Base-by-base conservation (phyloP, 2,888 invertebrate genomes). In the Gerosis bhagava region DNA sequence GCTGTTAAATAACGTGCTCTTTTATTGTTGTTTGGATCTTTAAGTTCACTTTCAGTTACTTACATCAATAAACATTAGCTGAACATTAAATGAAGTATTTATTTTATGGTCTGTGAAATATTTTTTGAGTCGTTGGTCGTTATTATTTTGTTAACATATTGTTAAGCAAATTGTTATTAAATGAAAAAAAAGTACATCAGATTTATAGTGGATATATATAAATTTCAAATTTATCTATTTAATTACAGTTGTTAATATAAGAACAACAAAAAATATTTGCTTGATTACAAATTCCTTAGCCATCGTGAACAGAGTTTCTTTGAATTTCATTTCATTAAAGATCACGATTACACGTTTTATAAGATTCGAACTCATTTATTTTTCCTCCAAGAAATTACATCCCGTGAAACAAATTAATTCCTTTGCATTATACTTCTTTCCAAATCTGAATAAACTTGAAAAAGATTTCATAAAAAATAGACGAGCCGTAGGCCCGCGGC, bases 1-100 rank as follows among this genome's bases (percentile, higher is more conserved):
- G 80, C 83, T 79, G 86, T 80, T 86, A 86, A 86, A 86, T 86
- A 88, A 86, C 79, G 77, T 81, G 78, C 75, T 81, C 77, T 79
- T 77, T 80, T 82, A 84, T 86, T 80, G 77, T 83, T 78, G 83
- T 81, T 78, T 73, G 70, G 68, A 73, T 73, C 77, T 73, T 70
- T 64, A 68, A 75, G 72, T 78, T 78, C 65, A 70, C 68, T 73
- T 55, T 49, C 44, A 7, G 35, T 35, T 42, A 35, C 25, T 50
- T 63, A 58, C 63, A 56, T 66, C 60, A 57, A 43, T 53, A 41
- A 50, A 40, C 56, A 53, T 48, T 53, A 36, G 26, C 43, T 8
- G 29, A 31, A 37, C 31, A 43, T 6, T 31, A 31, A 31, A 26
- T 35, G 39, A 34, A 43, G 15, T 16, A 28, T 40, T 45, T 40